phyloP scores from a whole-genome alignment of 2,797 vertebrate genomes.

The Clarias laeviceps region DNA sequence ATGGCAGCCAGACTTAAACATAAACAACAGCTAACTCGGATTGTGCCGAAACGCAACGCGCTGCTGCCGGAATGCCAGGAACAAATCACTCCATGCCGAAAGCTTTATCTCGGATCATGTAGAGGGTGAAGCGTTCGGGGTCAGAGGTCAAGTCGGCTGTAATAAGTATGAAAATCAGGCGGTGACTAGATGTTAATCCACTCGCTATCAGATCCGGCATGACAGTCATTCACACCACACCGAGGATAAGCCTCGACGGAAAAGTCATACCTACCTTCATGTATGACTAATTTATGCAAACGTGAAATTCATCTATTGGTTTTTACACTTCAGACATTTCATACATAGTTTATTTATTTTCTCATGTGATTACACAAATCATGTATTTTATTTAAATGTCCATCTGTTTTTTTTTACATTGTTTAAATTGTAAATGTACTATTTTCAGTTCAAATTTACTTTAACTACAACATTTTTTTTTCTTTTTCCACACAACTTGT shows the following conservation, averaged over 20 bases:
- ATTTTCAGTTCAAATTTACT: too few species aligned
- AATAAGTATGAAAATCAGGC: slow-evolving; percentile 23
- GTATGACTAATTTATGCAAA: not conserved
- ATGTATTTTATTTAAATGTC: not conserved
- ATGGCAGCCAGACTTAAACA: slow-evolving; percentile 61
- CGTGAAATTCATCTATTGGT: not conserved
- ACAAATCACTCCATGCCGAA: not conserved
- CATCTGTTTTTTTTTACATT: too few species aligned
- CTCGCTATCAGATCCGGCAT: slow-evolving; percentile 12
- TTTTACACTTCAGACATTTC: not conserved
- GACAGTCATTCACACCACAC: not conserved
- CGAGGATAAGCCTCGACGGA: not conserved
- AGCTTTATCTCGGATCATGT: slow-evolving; percentile 1
- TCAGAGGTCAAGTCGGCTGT: slow-evolving; percentile 15
- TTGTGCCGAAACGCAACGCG: slow-evolving; percentile 46
- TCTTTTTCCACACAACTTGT: too few species aligned
- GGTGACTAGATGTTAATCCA: not conserved
- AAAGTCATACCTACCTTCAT: not conserved
- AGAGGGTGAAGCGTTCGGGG: not conserved
- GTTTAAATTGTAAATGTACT: too few species aligned
- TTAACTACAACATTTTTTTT: too few species aligned
- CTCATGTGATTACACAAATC: not conserved
- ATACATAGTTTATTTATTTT: not conserved
- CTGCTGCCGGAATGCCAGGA: not conserved
- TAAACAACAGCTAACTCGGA: slow-evolving; percentile 66